A percentile compares a stretch with the other conserved stretches of the same genome.
phyloP scores from a whole-genome alignment of 2,797 vertebrate species.

The Thamnophis elegans region DNA sequence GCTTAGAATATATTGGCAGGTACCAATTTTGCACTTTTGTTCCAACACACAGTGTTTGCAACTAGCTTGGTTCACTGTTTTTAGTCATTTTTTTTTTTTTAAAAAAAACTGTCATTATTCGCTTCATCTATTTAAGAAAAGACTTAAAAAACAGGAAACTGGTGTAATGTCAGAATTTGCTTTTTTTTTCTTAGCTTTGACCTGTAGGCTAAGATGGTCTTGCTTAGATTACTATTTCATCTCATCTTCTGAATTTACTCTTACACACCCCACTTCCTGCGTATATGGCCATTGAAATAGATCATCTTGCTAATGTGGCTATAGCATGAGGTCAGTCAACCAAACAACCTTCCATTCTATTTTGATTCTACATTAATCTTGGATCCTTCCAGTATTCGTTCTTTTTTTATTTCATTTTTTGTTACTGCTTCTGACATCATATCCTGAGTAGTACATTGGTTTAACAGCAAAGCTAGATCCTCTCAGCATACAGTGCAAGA shows the following conservation, averaged over 20 bases:
- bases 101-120: neutral
- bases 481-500: slow-evolving; percentile 57
- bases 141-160: neutral
- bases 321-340: slow-evolving; percentile 58
- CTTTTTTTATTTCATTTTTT: slow-evolving; percentile 44
- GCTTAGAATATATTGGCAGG: neutral
- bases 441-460: slow-evolving; percentile 59
- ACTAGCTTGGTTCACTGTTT: neutral
- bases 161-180: fast-evolving
- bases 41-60: neutral
- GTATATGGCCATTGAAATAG: slow-evolving; percentile 31
- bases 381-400: slow-evolving; percentile 51
- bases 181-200: neutral
- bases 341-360: slow-evolving; percentile 59
- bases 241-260: slow-evolving; percentile 14
- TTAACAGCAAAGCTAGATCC: slow-evolving; percentile 52
- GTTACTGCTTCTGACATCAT: slow-evolving; percentile 67
- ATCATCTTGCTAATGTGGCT: slow-evolving; percentile 11
- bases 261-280: neutral
- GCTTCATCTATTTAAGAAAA: neutral
- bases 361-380: slow-evolving; percentile 60
- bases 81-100: too few species aligned
- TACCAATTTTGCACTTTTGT: neutral
- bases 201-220: slow-evolving; percentile 17
- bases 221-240: slow-evolving; percentile 15